These are phyloP conservation scores for Martes martes DNA, from an alignment of 2,113 vertebrate genomes.

Conservation along the genomic window DNA sequence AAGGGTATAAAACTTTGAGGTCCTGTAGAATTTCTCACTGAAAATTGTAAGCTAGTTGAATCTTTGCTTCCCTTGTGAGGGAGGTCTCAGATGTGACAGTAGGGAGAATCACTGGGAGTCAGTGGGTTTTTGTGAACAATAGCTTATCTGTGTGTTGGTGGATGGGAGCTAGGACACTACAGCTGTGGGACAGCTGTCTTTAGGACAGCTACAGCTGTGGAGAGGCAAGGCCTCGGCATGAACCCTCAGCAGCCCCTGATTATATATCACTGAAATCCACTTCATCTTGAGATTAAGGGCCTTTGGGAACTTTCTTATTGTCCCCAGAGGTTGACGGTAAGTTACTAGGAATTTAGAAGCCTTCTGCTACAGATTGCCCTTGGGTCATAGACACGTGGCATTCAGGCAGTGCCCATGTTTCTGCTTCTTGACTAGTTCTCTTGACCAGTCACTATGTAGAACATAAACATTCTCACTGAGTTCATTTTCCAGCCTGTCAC, in stretches of 20 bases:
- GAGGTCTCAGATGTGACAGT: background rate
- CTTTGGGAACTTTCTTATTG: conserved; percentile 75
- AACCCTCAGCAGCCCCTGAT: conserved; percentile 60
- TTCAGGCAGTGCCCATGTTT: conserved; percentile 86
- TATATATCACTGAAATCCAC: conserved; percentile 72
- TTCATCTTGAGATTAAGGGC: conserved; percentile 74
- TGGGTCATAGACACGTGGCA: conserved; percentile 83
- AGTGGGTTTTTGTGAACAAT: background rate
- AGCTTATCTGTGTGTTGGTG: conserved; percentile 65
- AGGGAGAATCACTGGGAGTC: background rate
- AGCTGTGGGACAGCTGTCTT: conserved; percentile 42
- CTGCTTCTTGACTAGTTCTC: conserved; percentile 83
- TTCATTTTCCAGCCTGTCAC: conserved; percentile 89
- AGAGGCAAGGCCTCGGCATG: conserved; percentile 65
- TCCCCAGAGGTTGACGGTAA: conserved; percentile 82
- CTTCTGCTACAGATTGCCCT: conserved; percentile 67
- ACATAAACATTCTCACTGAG: conserved; percentile 84
- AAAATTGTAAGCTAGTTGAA: conserved; percentile 14
- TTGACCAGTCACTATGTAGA: conserved; percentile 77
- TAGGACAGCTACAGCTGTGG: conserved; percentile 45
- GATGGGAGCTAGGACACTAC: conserved; percentile 49
- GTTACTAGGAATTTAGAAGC: conserved; percentile 86
- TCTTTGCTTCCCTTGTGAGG: background rate
- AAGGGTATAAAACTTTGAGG: background rate
- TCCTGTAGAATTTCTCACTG: conserved; percentile 1